These are phyloP conservation scores for Drosophila tropicalis DNA, from an alignment of 1,140 invertebrate species.

Conservation along the genomic window DNA sequence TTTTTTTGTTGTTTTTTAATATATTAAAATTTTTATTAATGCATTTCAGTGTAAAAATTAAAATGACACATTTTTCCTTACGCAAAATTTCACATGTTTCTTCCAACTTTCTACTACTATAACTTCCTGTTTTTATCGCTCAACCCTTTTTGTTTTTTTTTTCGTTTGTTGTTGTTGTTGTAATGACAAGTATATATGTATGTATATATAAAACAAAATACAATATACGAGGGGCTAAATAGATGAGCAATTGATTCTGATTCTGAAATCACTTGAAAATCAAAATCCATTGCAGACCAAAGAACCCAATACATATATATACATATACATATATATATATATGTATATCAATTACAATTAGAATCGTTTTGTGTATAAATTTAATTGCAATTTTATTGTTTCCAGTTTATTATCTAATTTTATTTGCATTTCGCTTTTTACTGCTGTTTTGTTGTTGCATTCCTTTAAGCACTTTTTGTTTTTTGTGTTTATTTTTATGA, in stretches of 20 bases:
- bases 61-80: constrained; percentile 75
- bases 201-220: constrained; percentile 46
- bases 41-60: constrained; percentile 76
- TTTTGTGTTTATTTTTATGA: not conserved
- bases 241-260: not conserved
- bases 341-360: constrained; percentile 47
- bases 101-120: constrained; percentile 14
- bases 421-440: constrained; percentile 46
- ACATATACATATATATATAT: constrained; percentile 27
- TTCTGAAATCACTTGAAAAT: not conserved
- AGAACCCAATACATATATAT: constrained; percentile 27
- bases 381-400: constrained; percentile 70
- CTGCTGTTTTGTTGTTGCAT: constrained; percentile 4
- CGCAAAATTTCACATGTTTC: constrained; percentile 71
- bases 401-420: constrained; percentile 50
- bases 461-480: constrained; percentile 39
- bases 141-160: not conserved
- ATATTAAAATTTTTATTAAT: constrained; percentile 76
- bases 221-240: constrained; percentile 20
- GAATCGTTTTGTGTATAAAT: constrained; percentile 58
- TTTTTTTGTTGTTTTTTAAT: constrained; percentile 49
- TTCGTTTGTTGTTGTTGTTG: not conserved
- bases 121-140: constrained; percentile 16
- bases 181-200: constrained; percentile 57
- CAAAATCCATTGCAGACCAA: constrained; percentile 1